These are phyloP conservation scores for Acanthornis magna DNA, from an alignment of 2,797 vertebrate genomes.

Conservation along the genomic window DNA sequence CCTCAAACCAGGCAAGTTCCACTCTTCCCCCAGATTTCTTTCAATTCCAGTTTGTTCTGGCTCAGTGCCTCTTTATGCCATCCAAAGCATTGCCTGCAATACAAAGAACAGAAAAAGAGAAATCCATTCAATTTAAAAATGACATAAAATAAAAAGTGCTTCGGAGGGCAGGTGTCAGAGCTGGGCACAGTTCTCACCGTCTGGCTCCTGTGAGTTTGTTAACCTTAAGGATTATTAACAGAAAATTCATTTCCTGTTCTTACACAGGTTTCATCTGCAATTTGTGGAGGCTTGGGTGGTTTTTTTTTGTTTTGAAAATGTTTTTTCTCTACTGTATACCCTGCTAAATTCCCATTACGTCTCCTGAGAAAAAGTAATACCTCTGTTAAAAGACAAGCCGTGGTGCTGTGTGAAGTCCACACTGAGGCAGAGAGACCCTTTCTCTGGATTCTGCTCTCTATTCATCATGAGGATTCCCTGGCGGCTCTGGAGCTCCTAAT, in stretches of 20 bases:
- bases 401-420: neutral
- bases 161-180: neutral
- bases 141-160: neutral
- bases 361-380: neutral
- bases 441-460: neutral
- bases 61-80: neutral
- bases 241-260: constrained; percentile 51
- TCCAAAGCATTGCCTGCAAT: neutral
- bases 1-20: neutral
- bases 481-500: neutral
- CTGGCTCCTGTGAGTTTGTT: neutral
- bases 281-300: neutral
- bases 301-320: neutral
- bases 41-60: neutral
- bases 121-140: constrained; percentile 31
- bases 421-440: neutral
- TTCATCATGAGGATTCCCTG: neutral
- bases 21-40: neutral
- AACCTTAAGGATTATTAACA: neutral
- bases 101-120: constrained; percentile 24
- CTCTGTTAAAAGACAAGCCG: neutral
- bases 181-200: neutral
- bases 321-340: constrained; percentile 8
- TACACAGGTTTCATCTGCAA: constrained; percentile 15
- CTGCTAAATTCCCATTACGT: neutral